These are phyloP conservation scores for Heliothis subflexa DNA, from an alignment of 1,140 invertebrate species.

Conservation along the genomic window DNA sequence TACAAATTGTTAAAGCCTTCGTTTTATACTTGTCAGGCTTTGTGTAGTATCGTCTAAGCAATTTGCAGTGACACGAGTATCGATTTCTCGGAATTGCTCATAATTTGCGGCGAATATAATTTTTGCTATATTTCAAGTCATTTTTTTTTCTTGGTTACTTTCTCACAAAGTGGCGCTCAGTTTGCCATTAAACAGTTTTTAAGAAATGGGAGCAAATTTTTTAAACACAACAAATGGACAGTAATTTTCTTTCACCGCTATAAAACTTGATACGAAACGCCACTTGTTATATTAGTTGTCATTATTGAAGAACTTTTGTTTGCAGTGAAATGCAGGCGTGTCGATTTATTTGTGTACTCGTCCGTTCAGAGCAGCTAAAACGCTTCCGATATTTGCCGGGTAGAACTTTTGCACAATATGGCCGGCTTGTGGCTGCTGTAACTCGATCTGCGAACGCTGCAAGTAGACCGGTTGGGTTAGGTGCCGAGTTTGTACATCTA, in stretches of 20 bases:
- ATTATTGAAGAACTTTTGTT: neutral
- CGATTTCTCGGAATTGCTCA: too few species aligned
- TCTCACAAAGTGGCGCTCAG: too few species aligned
- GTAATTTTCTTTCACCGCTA: too few species aligned
- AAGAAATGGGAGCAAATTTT: too few species aligned
- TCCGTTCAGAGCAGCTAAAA: slow-evolving; percentile 7
- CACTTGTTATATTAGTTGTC: slow-evolving; percentile 1
- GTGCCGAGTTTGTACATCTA: neutral
- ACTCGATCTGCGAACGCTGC: slow-evolving; percentile 35
- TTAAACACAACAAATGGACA: too few species aligned
- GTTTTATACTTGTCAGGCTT: neutral
- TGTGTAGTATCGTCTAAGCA: too few species aligned
- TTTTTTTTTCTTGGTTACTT: too few species aligned
- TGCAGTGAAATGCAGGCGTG: neutral
- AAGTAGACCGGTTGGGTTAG: slow-evolving; percentile 19
- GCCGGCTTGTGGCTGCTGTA: slow-evolving; percentile 5
- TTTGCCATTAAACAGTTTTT: too few species aligned
- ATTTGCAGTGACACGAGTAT: too few species aligned
- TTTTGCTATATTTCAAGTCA: too few species aligned
- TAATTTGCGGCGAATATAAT: too few species aligned
- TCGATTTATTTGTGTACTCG: neutral
- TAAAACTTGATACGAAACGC: neutral
- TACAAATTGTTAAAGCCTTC: neutral
- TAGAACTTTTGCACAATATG: slow-evolving; percentile 37
- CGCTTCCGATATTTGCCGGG: slow-evolving; percentile 13